Evolutionary conservation across 2,888 invertebrate genomes (phyloP).

Genomic region (Meteorus cinctellus): DNA sequence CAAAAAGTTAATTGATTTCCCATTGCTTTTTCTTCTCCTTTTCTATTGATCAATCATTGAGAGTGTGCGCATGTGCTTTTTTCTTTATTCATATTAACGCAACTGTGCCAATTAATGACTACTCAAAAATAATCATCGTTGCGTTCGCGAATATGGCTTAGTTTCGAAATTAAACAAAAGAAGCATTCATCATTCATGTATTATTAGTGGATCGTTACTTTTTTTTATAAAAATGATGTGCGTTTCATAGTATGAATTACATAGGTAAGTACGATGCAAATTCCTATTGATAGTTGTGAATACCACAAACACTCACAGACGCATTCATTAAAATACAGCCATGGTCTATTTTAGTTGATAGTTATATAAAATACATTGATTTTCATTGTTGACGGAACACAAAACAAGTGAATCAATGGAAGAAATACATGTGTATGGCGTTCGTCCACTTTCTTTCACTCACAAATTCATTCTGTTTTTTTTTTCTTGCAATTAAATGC

Average conservation of each 20-base stretch:
- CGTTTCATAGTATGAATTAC: slow-evolving; percentile 19
- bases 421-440: slow-evolving; percentile 3
- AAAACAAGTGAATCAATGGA: neutral
- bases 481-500: neutral
- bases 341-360: neutral
- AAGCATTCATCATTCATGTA: neutral
- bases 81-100: neutral
- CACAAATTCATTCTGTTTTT: neutral
- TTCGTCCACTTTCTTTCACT: slow-evolving; percentile 10
- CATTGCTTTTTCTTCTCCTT: neutral
- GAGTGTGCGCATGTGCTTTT: slow-evolving; percentile 9
- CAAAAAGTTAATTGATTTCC: slow-evolving; percentile 16
- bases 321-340: neutral
- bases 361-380: slow-evolving; percentile 33
- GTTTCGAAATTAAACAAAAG: neutral
- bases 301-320: neutral
- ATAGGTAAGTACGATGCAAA: slow-evolving; percentile 25
- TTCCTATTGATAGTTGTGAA: slow-evolving; percentile 9
- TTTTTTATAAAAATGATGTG: slow-evolving; percentile 25
- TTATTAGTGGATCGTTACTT: neutral
- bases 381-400: neutral
- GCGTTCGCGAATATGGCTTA: slow-evolving; percentile 10
- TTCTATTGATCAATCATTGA: neutral
- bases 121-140: slow-evolving; percentile 16
- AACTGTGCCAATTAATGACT: slow-evolving; percentile 16